Evolutionary conservation across 2,113 vertebrate genomes (phyloP).

Genomic region (Ochotona curzoniae): DNA sequence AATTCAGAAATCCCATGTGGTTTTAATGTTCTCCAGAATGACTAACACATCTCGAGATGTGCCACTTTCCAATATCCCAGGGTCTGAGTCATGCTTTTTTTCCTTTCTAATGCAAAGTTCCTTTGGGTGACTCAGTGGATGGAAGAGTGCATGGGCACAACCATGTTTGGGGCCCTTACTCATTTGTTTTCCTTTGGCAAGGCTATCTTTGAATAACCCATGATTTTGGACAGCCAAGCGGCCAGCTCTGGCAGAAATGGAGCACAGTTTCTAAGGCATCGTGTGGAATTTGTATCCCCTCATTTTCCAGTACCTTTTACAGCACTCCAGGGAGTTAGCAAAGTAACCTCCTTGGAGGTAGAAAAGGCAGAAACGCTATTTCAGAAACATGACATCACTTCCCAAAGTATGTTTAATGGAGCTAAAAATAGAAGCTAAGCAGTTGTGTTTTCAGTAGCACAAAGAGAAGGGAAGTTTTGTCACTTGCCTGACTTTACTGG

Average conservation of each 20-base stretch:
- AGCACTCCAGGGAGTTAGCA: conserved; percentile 36
- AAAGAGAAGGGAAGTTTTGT: conserved; percentile 27
- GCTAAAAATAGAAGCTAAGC: conserved; percentile 67
- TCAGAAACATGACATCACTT: conserved; percentile 71
- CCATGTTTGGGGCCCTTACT: neutral
- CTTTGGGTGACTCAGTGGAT: neutral
- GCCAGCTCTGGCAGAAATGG: conserved; percentile 7
- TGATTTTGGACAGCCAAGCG: conserved; percentile 31
- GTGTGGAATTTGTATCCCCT: neutral
- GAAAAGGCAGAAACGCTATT: conserved; percentile 34
- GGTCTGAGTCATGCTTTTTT: neutral
- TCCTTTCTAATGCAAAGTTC: neutral
- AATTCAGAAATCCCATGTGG: neutral
- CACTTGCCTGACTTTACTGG: neutral
- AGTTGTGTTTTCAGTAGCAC: neutral
- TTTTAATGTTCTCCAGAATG: neutral
- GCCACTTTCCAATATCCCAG: neutral
- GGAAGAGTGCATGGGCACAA: neutral
- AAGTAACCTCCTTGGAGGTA: conserved; percentile 33
- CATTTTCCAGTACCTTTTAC: neutral
- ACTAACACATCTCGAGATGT: neutral
- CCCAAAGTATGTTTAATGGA: conserved; percentile 29
- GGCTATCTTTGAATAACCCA: conserved; percentile 3
- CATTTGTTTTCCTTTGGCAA: neutral
- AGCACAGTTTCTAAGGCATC: neutral